Base-by-base conservation (phyloP, 2,113 vertebrate species). In the Electrona antarctica region DNA sequence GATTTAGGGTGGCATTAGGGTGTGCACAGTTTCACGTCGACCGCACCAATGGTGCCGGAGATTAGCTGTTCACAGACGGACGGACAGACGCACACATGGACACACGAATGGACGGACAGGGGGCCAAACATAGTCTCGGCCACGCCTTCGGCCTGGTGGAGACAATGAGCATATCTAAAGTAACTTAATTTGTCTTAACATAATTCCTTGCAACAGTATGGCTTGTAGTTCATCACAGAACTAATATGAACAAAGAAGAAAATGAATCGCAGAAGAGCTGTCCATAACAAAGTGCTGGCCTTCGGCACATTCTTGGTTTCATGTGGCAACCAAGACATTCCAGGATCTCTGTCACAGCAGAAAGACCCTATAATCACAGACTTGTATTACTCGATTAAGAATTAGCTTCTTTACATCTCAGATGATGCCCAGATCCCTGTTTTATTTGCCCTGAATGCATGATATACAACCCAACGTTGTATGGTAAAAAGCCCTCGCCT, bases 381-480 rank as follows among this genome's bases (percentile, higher is more conserved):
- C 59, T 52, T 65, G 64, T 60, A 62, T 71, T 57, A 65, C 76
- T 84, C 49, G 15, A 67, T 80, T 66, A 69, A 29, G 52, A 67
- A 29, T 76, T 8, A 62, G 58, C 64, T 48, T 45, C 64, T 64
- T 76, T 52, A 15, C 70, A 28, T 67, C 56, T 28, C 33, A 41
- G 60, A 66, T 68, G 58, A 64, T 15, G 52, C 72, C 55, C 69
- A 48, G 41, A 21, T 21, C 15, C 41, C 1, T 60, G 57, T 69
- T 68, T 52, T 60, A 41, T 10, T 33, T 55, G 70, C 46, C 14
- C 50, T 61, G 58, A 71, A 73, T 55, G 69, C 67, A 51, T 72
- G 69, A 71, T 29, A 58, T 8, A 21, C 51, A 65, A 64, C 54
- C 60, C 75, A 70, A 82, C 73, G 60, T 71, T 63, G 13, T 66